Percentiles rank a stretch among this genome's conserved stretches.
Evolutionary conservation across 2,888 invertebrate species (phyloP).

Genomic region (Malachius bipustulatus): DNA sequence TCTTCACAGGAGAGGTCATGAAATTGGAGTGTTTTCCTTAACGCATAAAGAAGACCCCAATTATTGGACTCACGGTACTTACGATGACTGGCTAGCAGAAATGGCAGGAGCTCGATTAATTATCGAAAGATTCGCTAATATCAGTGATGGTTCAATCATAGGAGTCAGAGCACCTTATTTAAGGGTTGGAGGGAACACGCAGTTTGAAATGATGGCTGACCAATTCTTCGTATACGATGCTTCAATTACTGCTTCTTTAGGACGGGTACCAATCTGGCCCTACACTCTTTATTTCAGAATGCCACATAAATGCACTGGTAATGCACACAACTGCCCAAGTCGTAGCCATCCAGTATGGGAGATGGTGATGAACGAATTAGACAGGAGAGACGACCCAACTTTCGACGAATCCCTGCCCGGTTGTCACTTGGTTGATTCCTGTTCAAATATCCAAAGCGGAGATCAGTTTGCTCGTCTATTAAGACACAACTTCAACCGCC

Average conservation of each 20-base stretch:
- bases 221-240: slow-evolving; percentile 92
- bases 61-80: slow-evolving; percentile 78
- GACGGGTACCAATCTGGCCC: slow-evolving; percentile 90
- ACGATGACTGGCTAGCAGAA: slow-evolving; percentile 88
- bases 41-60: slow-evolving; percentile 87
- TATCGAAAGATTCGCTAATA: slow-evolving; percentile 79
- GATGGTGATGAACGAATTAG: slow-evolving; percentile 92
- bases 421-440: slow-evolving; percentile 91
- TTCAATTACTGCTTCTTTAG: slow-evolving; percentile 80
- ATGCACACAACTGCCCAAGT: slow-evolving; percentile 86
- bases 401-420: slow-evolving; percentile 88
- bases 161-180: slow-evolving; percentile 81
- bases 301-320: slow-evolving; percentile 92
- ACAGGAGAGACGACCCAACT: slow-evolving; percentile 84
- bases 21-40: slow-evolving; percentile 83
- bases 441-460: slow-evolving; percentile 83
- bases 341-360: slow-evolving; percentile 90
- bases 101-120: slow-evolving; percentile 87
- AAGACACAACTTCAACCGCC: slow-evolving; percentile 89
- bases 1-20: slow-evolving; percentile 78
- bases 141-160: slow-evolving; percentile 82
- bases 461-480: slow-evolving; percentile 83
- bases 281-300: slow-evolving; percentile 94
- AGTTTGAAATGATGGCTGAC: slow-evolving; percentile 95
- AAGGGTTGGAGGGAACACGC: slow-evolving; percentile 84